phyloP scores from a whole-genome alignment of 92 coral and sea anemone genomes.

The Bergia puertoricense region DNA sequence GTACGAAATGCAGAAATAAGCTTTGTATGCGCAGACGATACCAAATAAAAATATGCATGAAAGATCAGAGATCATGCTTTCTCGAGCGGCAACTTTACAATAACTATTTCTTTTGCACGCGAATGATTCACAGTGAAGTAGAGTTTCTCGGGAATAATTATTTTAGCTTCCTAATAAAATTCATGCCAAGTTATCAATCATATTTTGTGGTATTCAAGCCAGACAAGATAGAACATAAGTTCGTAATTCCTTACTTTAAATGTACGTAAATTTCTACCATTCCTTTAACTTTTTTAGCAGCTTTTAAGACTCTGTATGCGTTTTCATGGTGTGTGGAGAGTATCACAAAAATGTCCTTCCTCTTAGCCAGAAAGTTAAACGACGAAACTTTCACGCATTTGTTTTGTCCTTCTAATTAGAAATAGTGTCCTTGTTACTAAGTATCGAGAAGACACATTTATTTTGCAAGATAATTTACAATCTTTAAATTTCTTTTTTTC shows the following conservation, averaged over 20 bases:
- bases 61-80: background rate
- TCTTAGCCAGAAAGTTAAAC: background rate
- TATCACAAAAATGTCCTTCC: background rate
- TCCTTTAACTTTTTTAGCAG: background rate
- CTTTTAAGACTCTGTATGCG: background rate
- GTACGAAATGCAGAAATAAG: background rate
- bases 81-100: background rate
- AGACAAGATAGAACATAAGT: background rate
- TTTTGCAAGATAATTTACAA: background rate
- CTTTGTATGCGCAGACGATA: background rate
- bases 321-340: background rate
- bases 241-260: too few relatives aligned
- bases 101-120: background rate
- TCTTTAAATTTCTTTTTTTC: background rate
- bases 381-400: background rate
- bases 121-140: background rate
- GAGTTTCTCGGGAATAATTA: background rate
- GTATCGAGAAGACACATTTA: background rate
- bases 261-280: background rate
- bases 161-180: background rate
- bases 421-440: background rate
- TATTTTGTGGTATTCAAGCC: background rate
- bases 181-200: background rate
- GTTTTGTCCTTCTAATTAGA: too few relatives aligned
- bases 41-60: slow-evolving; percentile 17